Base-by-base conservation (phyloP, 2,113 vertebrate genomes). In the Cathartes aura region DNA sequence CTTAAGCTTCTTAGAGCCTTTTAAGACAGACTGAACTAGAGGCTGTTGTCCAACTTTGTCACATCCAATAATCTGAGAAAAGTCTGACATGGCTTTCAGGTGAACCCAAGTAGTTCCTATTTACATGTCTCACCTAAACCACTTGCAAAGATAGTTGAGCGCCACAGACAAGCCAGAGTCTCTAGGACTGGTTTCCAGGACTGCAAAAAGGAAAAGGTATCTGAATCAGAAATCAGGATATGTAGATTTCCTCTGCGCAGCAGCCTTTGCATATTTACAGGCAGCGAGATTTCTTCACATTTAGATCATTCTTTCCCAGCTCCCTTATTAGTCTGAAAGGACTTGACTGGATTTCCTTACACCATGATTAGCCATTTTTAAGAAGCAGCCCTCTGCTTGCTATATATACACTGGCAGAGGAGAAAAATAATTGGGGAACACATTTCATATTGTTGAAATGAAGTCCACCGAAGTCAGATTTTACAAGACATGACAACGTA, bases 31-130 rank as follows among this genome's bases (percentile, higher is more conserved):
- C 70, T 95, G 93, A 95, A 95, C 72, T 78, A 94, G 84, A 94
- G 95, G 95, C 82, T 96, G 96, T 95, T 96, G 94, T 90, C 96
- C 95, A 97, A 97, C 94, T 97, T 97, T 97, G 97, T 97, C 97
- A 97, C 92, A 87, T 95, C 63, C 73, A 95, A 95, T 96, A 95
- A 96, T 72, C 75, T 90, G 52, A 73, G 75, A 42, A 56, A 97
- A 96, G 67, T 59, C 68, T 96, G 96, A 96, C 79, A 62, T 75
- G 95, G 94, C 97, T 98, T 97, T 97, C 95, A 95, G 96, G 93
- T 98, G 95, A 97, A 98, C 96, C 94, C 96, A 0, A 73, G 74
- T 75, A 90, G 96, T 48, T 97, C 79, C 91, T 91, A 92, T 73
- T 96, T 91, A 75, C 76, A 67, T 17, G 45, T 29, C 81, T 70